Percentiles rank a stretch among this genome's conserved stretches.
These are phyloP conservation scores for Archaeoteleia sp. DNA, from an alignment of 2,888 invertebrate species.

Conservation along the genomic window DNA sequence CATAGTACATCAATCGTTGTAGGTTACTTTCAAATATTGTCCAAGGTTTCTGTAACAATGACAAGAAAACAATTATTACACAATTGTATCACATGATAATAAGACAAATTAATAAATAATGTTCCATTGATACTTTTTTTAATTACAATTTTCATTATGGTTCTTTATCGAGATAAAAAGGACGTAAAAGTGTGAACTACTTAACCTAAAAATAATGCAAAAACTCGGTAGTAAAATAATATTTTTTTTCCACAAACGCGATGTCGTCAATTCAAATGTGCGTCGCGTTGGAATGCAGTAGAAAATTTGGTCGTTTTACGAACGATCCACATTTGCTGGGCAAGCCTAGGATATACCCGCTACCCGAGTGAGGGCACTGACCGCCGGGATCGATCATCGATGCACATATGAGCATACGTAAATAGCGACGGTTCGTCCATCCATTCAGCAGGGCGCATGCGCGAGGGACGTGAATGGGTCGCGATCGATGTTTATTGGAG, in stretches of 20 bases:
- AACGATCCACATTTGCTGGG: slow-evolving; percentile 31
- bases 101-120: no score
- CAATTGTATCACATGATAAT: no score
- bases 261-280: slow-evolving; percentile 8
- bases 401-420: slow-evolving; percentile 53
- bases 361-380: slow-evolving; percentile 40
- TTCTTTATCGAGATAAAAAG: no score
- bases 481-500: slow-evolving; percentile 35
- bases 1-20: no score
- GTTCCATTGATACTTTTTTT: no score
- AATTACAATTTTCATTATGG: no score
- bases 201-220: no score
- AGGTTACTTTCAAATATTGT: no score
- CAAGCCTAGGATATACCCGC: slow-evolving; percentile 38
- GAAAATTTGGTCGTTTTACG: slow-evolving; percentile 27
- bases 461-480: slow-evolving; percentile 50
- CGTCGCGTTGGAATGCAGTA: slow-evolving; percentile 22
- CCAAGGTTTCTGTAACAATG: no score
- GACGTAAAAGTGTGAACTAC: no score
- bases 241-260: not conserved
- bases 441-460: slow-evolving; percentile 50
- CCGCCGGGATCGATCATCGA: slow-evolving; percentile 54
- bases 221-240: no score
- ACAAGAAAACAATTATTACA: no score
- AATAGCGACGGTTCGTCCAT: slow-evolving; percentile 45